Conservation (phyloP, 2,888 invertebrate genomes). For the Pammene fasciana region DNA sequence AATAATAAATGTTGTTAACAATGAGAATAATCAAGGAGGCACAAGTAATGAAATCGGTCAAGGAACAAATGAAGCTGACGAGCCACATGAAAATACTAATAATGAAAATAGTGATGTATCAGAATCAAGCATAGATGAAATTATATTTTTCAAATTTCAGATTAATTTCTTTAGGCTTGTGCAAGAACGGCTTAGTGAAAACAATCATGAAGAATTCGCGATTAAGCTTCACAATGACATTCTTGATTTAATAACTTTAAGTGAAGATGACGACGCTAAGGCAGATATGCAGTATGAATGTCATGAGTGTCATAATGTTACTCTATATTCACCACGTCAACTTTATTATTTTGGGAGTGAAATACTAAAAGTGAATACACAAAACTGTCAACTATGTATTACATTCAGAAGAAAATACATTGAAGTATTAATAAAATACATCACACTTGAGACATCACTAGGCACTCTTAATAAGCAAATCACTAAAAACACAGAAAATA, state of each 20-base stretch:
- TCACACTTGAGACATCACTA: neutral
- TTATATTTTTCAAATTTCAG: constrained; percentile 15
- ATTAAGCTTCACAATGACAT: constrained; percentile 1
- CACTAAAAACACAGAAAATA: neutral
- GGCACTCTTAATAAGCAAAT: neutral
- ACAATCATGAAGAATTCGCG: neutral
- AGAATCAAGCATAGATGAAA: neutral
- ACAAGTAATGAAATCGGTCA: neutral
- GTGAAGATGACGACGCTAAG: neutral
- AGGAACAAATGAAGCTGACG: neutral
- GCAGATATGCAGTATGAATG: constrained; percentile 9
- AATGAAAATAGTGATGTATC: neutral
- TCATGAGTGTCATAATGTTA: constrained; percentile 11
- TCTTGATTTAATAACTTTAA: neutral
- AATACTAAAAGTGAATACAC: neutral
- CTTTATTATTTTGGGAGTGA: neutral
- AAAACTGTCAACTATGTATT: constrained; percentile 9
- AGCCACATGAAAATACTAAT: neutral
- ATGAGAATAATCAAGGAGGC: neutral
- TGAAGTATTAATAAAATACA: neutral
- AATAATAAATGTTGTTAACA: no score
- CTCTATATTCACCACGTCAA: constrained; percentile 8
- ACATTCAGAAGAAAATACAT: constrained; percentile 3
- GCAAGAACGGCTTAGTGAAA: neutral
- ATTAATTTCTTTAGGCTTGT: constrained; percentile 1